A percentile compares a stretch with the other conserved stretches of the same genome.
These are phyloP conservation scores for Drosophila suboccidentalis DNA, from an alignment of 2,888 invertebrate species.

Conservation along the genomic window DNA sequence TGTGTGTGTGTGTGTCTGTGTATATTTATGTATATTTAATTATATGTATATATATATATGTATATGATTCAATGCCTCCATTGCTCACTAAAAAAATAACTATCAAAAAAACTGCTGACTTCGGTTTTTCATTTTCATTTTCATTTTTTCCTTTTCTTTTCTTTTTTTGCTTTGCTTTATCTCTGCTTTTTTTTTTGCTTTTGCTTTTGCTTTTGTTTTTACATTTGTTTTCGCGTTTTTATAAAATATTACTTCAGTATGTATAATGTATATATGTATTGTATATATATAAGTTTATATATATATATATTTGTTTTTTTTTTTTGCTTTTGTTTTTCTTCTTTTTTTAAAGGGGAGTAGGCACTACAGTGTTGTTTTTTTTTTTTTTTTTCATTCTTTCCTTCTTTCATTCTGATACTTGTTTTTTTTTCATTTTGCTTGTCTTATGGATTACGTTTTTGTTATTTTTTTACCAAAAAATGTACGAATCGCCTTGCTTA, in stretches of 20 bases:
- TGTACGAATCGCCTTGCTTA: slow-evolving; percentile 44
- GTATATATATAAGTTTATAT: slow-evolving; percentile 59
- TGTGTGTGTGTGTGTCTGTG: slow-evolving; percentile 42
- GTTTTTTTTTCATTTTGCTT: slow-evolving; percentile 48
- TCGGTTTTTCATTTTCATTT: slow-evolving; percentile 27
- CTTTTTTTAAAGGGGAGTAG: slow-evolving; percentile 80
- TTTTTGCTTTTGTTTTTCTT: slow-evolving; percentile 45
- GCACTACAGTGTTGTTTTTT: slow-evolving; percentile 83
- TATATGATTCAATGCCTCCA: slow-evolving; percentile 71
- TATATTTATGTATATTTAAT: slow-evolving; percentile 44
- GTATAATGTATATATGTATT: slow-evolving; percentile 76
- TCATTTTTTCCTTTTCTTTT: slow-evolving; percentile 9
- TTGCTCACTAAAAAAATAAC: slow-evolving; percentile 79
- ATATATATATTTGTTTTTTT: slow-evolving; percentile 45
- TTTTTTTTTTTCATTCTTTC: slow-evolving; percentile 35
- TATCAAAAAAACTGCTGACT: slow-evolving; percentile 78
- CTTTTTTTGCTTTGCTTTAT: slow-evolving; percentile 26
- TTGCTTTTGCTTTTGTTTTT: slow-evolving; percentile 23
- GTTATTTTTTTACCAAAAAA: slow-evolving; percentile 61
- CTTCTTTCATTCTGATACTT: slow-evolving; percentile 43
- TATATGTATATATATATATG: slow-evolving; percentile 48
- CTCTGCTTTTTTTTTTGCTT: slow-evolving; percentile 22
- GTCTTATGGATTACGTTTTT: slow-evolving; percentile 54
- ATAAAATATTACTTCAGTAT: slow-evolving; percentile 76
- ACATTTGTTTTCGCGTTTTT: slow-evolving; percentile 58